These are phyloP conservation scores for Gasterosteus nipponicus DNA, from an alignment of 2,113 vertebrate genomes.

Conservation along the genomic window DNA sequence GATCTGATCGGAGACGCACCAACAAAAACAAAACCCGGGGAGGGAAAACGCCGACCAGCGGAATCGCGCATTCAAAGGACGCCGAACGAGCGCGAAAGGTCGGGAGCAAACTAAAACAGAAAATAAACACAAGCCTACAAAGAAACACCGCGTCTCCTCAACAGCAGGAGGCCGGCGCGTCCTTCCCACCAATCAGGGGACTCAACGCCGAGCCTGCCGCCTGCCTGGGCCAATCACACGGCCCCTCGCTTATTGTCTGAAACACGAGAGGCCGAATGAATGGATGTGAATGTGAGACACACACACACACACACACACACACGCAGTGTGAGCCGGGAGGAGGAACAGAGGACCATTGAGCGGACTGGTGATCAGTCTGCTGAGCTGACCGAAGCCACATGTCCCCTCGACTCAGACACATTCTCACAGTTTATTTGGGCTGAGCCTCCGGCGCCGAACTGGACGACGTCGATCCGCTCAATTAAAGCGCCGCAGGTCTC, in stretches of 20 bases:
- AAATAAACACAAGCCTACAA: background rate
- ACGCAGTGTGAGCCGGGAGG: constrained; percentile 4
- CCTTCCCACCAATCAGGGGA: constrained; percentile 43
- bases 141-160: background rate
- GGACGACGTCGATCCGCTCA: background rate
- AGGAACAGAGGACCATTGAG: constrained; percentile 54
- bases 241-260: constrained; percentile 3
- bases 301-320: constrained; percentile 14
- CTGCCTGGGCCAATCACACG: constrained; percentile 36
- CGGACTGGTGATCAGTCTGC: constrained; percentile 32
- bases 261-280: constrained; percentile 15
- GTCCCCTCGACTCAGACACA: background rate
- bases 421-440: background rate
- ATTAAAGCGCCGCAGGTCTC: background rate
- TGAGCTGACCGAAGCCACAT: constrained; percentile 12
- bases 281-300: constrained; percentile 1
- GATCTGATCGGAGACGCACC: too few species aligned
- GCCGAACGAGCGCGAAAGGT: background rate
- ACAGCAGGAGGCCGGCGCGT: background rate
- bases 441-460: background rate
- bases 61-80: background rate
- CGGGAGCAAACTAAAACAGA: background rate
- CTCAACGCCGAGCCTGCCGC: constrained; percentile 32
- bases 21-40: background rate
- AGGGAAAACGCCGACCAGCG: background rate